These are phyloP conservation scores for Podargus strigoides DNA, from an alignment of 2,797 vertebrate species.

Conservation along the genomic window DNA sequence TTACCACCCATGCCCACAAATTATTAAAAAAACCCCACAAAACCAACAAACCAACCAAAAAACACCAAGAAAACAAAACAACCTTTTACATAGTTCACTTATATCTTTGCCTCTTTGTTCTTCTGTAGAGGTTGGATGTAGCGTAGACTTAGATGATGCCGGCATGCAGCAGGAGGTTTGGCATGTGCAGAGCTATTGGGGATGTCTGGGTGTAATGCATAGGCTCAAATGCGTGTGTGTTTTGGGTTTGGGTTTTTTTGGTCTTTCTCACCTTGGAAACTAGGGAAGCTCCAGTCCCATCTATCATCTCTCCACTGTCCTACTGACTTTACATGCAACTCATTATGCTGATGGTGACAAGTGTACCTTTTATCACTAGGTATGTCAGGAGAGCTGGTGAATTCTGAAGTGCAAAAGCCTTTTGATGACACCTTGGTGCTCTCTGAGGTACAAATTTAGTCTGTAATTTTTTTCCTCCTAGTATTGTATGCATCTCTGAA, in stretches of 20 bases:
- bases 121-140: neutral
- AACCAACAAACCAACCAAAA: too few relatives aligned
- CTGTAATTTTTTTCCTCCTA: neutral
- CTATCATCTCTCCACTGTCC: neutral
- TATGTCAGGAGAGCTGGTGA: neutral
- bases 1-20: neutral
- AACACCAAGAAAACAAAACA: neutral
- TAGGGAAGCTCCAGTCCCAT: neutral
- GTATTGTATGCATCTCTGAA: neutral
- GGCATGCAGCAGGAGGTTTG: neutral
- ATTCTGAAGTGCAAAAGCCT: neutral
- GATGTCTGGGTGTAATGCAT: neutral
- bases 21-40: neutral
- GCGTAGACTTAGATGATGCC: neutral
- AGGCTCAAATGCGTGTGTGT: too few relatives aligned
- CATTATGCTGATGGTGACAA: neutral
- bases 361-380: conserved; percentile 6
- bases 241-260: too few relatives aligned
- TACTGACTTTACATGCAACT: neutral
- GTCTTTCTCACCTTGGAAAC: neutral
- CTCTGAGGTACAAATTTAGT: conserved; percentile 13
- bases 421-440: neutral
- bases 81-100: neutral
- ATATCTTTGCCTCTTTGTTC: neutral
- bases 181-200: neutral